Evolutionary conservation across 2,113 vertebrate genomes (phyloP).

Genomic region (Heterocephalus glaber): DNA sequence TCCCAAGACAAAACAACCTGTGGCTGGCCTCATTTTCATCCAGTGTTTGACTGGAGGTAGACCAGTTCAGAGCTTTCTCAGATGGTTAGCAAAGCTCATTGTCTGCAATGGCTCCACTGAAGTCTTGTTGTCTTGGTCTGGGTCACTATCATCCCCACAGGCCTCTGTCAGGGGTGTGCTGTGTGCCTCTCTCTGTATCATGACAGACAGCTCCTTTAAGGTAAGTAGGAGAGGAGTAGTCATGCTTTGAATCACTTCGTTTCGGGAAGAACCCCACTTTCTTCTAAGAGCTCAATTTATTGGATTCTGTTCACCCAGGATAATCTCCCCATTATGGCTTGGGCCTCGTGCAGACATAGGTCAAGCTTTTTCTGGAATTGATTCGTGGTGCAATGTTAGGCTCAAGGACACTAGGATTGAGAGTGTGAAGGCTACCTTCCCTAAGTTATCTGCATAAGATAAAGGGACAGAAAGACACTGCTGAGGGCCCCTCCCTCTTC

Average conservation of each 20-base stretch:
- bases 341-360: no score
- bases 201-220: not conserved
- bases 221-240: not conserved
- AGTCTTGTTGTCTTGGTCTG: not conserved
- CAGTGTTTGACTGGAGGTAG: not conserved
- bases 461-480: no score
- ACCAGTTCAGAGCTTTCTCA: not conserved
- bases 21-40: no score
- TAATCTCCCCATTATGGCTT: not conserved
- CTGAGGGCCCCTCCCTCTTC: no score
- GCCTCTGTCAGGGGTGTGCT: no score
- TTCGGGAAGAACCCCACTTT: not conserved
- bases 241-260: not conserved
- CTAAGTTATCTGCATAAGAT: no score
- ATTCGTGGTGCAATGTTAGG: no score
- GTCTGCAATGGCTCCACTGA: not conserved
- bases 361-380: no score
- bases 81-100: not conserved
- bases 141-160: not conserved
- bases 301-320: not conserved
- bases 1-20: not conserved
- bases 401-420: no score
- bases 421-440: no score
- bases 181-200: fast-evolving
- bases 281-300: not conserved